Percentiles rank a stretch among this genome's conserved stretches.
phyloP scores from a whole-genome alignment of 2,113 vertebrate species.

The Blennius ocellaris region DNA sequence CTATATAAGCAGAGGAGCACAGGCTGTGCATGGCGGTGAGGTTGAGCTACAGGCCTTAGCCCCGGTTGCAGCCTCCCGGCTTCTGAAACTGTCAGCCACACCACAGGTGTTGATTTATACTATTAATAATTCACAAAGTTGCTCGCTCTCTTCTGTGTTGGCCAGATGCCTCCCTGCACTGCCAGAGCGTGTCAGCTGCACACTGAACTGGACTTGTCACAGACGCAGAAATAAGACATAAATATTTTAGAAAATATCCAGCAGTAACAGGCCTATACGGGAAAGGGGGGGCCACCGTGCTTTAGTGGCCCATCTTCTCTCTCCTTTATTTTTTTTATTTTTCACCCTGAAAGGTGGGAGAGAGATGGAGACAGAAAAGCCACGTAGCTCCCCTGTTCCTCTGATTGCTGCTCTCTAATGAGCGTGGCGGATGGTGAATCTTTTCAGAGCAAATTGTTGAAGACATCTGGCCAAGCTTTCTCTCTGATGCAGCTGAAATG shows the following conservation, averaged over 20 bases:
- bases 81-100: constrained; percentile 65
- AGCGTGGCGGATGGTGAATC: constrained; percentile 89
- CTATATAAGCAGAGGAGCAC: too few relatives aligned
- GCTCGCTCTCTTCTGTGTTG: constrained; percentile 84
- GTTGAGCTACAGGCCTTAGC: too few relatives aligned
- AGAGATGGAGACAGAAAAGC: constrained; percentile 72
- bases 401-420: constrained; percentile 95
- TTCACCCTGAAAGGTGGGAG: neutral
- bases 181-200: constrained; percentile 90
- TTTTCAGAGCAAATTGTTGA: constrained; percentile 99
- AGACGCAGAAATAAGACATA: constrained; percentile 91
- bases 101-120: constrained; percentile 91
- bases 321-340: constrained; percentile 19
- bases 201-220: constrained; percentile 86
- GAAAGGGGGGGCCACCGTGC: constrained; percentile 32
- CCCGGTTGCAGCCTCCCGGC: constrained; percentile 9
- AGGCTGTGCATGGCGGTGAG: neutral
- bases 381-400: constrained; percentile 82
- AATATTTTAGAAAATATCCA: constrained; percentile 92
- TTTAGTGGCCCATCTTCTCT: constrained; percentile 57
- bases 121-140: constrained; percentile 94
- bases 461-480: constrained; percentile 99
- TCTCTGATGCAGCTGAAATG: constrained; percentile 89
- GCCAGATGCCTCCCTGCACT: constrained; percentile 87
- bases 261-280: constrained; percentile 76